phyloP scores from a whole-genome alignment of 2,888 invertebrate genomes.

The Pristionchus entomophagus region DNA sequence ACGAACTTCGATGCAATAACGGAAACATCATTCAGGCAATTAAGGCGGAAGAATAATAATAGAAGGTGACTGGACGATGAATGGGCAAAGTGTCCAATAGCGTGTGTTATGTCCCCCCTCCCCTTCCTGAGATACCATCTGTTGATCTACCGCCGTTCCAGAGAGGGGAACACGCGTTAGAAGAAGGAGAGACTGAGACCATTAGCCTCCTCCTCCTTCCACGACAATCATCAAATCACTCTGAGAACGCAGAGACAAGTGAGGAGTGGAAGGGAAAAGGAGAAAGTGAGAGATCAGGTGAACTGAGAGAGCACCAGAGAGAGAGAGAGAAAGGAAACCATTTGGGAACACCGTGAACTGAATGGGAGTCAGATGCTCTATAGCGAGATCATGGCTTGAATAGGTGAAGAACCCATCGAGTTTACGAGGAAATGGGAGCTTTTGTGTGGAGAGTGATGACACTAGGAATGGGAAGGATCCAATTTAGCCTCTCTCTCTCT shows the following conservation, averaged over 20 bases:
- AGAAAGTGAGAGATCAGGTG: background rate
- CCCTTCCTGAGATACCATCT: no score
- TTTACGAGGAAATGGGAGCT: background rate
- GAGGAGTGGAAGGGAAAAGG: slow-evolving; percentile 13
- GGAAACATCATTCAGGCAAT: background rate
- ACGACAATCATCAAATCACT: background rate
- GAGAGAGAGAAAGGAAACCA: background rate
- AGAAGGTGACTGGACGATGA: no score
- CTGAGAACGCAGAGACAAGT: background rate
- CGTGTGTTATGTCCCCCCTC: no score
- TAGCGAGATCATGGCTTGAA: no score
- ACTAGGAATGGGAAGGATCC: background rate
- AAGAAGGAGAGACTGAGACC: background rate
- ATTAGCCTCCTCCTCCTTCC: background rate
- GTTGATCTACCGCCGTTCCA: background rate
- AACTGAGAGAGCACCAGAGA: background rate
- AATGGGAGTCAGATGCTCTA: no score
- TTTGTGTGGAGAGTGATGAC: no score
- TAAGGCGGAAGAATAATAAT: background rate
- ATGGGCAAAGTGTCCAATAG: no score
- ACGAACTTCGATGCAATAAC: background rate
- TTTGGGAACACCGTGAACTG: no score
- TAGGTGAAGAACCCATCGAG: background rate
- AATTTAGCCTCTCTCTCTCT: background rate
- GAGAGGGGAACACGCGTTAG: background rate